phyloP scores from a whole-genome alignment of 2,113 vertebrate species.

The Xenopus laevis region DNA sequence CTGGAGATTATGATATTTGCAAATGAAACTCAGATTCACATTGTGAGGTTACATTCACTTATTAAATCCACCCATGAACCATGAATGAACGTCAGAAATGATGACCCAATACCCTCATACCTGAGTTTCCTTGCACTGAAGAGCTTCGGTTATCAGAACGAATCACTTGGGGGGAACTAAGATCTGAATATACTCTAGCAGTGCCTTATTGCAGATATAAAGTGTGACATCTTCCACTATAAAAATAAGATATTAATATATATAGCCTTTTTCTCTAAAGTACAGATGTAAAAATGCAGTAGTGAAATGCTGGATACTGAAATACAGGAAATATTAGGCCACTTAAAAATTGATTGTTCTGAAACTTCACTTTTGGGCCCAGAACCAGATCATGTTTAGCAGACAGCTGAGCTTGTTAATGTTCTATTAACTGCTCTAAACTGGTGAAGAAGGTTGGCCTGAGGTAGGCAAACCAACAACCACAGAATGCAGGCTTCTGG shows the following conservation, averaged over 20 bases:
- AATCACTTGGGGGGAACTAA: slow-evolving; percentile 8
- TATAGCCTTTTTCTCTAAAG: slow-evolving; percentile 27
- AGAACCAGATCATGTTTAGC: not conserved
- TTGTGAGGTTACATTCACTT: not conserved
- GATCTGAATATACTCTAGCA: slow-evolving; percentile 30
- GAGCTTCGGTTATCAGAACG: slow-evolving; percentile 20
- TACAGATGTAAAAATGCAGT: slow-evolving; percentile 28
- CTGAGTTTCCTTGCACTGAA: slow-evolving; percentile 35
- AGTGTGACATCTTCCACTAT: slow-evolving; percentile 35
- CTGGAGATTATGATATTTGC: not conserved
- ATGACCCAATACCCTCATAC: slow-evolving; percentile 24
- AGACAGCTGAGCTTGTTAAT: not conserved
- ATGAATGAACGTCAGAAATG: slow-evolving; percentile 12
- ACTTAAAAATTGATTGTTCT: not conserved
- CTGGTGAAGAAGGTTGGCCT: not conserved
- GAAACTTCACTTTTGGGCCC: not conserved
- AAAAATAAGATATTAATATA: slow-evolving; percentile 36
- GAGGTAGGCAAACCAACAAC: not conserved
- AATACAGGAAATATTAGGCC: not conserved
- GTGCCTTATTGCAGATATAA: slow-evolving; percentile 42
- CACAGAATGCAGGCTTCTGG: not conserved
- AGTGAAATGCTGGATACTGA: not conserved
- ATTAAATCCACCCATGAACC: not conserved
- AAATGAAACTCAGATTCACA: slow-evolving; percentile 6
- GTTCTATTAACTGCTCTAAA: too few species aligned